A percentile compares a stretch with the other conserved stretches of the same genome.
Conservation (phyloP, 2,113 vertebrate species). For the Diphyllodes magnificus region DNA sequence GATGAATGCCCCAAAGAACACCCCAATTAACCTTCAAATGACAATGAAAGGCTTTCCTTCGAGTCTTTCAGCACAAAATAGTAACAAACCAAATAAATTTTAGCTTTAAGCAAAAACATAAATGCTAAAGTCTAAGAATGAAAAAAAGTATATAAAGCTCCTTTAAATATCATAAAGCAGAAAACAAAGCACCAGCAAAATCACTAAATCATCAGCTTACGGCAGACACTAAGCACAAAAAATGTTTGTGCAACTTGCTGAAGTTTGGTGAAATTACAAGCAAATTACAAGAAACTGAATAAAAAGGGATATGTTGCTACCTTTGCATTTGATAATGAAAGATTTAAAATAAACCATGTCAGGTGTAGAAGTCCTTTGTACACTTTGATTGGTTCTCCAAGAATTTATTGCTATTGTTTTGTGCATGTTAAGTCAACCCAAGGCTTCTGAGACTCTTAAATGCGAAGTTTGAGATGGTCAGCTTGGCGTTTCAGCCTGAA, state of each 20-base stretch:
- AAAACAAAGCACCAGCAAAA: neutral
- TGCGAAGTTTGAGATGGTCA: neutral
- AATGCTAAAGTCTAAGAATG: neutral
- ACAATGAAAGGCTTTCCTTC: neutral
- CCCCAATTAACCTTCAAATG: slow-evolving; percentile 17
- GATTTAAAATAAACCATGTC: neutral
- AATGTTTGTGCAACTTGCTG: neutral
- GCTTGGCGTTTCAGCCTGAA: neutral
- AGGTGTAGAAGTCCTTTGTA: neutral
- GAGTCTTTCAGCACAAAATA: neutral
- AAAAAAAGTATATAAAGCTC: neutral
- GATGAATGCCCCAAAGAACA: neutral
- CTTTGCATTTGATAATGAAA: neutral
- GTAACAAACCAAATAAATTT: neutral
- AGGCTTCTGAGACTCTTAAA: neutral
- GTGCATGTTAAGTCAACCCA: neutral
- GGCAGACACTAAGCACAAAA: neutral
- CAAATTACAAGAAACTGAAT: neutral
- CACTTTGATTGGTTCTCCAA: neutral
- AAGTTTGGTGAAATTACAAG: neutral
- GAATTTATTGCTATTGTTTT: neutral
- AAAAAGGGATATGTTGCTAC: neutral
- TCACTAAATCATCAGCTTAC: neutral
- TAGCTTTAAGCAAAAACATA: neutral
- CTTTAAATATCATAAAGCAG: neutral